Evolutionary conservation across 2,797 vertebrate genomes (phyloP).

Genomic region (Triplophysa bombifrons): DNA sequence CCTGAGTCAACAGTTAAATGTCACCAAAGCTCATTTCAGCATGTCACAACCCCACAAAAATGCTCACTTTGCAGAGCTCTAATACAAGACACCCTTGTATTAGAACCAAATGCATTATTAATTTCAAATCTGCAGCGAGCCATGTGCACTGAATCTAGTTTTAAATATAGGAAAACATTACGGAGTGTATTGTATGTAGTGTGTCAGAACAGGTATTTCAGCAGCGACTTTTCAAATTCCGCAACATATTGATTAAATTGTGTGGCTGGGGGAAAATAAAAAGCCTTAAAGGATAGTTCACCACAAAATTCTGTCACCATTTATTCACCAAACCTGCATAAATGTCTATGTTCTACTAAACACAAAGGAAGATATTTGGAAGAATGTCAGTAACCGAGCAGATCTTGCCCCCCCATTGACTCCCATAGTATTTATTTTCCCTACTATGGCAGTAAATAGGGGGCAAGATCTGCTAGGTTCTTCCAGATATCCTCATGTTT

Average conservation of each 20-base stretch:
- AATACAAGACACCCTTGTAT: conserved; percentile 23
- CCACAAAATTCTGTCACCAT: no score
- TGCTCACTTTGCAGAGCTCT: conserved; percentile 39
- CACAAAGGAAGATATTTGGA: no score
- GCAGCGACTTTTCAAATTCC: neutral
- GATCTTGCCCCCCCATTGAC: no score
- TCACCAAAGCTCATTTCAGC: conserved; percentile 46
- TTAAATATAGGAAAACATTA: conserved; percentile 3
- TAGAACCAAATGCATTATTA: conserved; percentile 57
- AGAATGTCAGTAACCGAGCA: no score
- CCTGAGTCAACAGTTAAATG: conserved; percentile 56
- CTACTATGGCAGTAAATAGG: no score
- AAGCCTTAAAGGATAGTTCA: no score
- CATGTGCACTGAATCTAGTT: neutral
- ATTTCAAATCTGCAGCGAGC: conserved; percentile 44
- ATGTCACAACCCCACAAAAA: conserved; percentile 59
- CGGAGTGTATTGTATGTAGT: neutral
- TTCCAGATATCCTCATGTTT: neutral
- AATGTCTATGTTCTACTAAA: no score
- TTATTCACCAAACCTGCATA: no score
- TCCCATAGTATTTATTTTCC: no score
- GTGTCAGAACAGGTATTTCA: neutral
- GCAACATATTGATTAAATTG: neutral
- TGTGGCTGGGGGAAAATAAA: neutral
- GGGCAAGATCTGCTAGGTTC: no score